These are phyloP conservation scores for Gobio occitaniae DNA, from an alignment of 2,797 vertebrate species.

Conservation along the genomic window DNA sequence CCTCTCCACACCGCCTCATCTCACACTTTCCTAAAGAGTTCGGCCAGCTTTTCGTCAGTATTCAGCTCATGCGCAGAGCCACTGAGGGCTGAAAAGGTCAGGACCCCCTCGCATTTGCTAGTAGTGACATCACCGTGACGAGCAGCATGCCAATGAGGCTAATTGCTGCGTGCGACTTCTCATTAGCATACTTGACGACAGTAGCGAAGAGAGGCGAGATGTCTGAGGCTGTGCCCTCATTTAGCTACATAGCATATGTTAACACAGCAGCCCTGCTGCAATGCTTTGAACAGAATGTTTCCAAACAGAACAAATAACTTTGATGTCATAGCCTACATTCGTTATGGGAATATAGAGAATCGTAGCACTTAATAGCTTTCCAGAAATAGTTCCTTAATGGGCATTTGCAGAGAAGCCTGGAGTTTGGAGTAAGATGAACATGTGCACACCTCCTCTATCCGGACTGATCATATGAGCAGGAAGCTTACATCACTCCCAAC, in stretches of 20 bases:
- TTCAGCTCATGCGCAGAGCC: constrained; percentile 62
- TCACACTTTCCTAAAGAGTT: background rate
- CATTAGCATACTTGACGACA: constrained; percentile 34
- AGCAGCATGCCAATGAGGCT: constrained; percentile 73
- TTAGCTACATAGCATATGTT: constrained; percentile 28
- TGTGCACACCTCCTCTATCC: background rate
- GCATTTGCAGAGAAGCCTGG: background rate
- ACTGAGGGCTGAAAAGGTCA: constrained; percentile 76
- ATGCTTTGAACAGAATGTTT: background rate
- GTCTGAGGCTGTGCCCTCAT: constrained; percentile 7
- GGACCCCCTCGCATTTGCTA: constrained; percentile 62
- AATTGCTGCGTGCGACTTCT: constrained; percentile 64
- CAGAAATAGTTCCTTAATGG: background rate
- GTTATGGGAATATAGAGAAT: background rate
- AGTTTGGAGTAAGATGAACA: background rate
- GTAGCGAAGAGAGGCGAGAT: background rate
- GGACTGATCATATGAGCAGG: background rate
- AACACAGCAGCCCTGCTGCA: background rate
- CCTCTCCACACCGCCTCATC: background rate
- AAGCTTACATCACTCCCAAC: background rate
- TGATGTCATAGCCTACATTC: background rate
- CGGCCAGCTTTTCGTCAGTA: constrained; percentile 56
- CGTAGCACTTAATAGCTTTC: background rate
- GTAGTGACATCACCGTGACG: constrained; percentile 63
- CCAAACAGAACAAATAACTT: background rate